Conservation (phyloP, 2,113 vertebrate species). For the Epinephelus cyanopodus region DNA sequence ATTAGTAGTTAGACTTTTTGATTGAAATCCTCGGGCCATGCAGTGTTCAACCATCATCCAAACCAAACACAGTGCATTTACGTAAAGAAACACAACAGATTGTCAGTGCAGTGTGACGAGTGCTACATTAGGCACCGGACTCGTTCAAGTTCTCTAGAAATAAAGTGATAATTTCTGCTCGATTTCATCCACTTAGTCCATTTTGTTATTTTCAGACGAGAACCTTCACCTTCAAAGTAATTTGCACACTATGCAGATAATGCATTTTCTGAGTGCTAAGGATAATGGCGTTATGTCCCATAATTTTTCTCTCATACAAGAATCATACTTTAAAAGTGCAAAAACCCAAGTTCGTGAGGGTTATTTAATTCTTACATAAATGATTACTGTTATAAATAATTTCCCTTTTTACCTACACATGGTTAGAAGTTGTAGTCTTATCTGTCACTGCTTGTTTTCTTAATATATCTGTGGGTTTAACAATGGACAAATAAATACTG, state of each 20-base stretch:
- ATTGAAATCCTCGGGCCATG: not conserved
- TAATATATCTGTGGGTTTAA: not conserved
- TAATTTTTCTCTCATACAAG: conserved; percentile 5
- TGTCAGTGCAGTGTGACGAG: conserved; percentile 63
- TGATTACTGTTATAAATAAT: not conserved
- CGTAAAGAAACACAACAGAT: conserved; percentile 55
- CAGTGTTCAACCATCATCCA: conserved; percentile 21
- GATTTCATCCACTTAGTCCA: not conserved
- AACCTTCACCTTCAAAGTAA: not conserved
- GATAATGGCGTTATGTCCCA: not conserved
- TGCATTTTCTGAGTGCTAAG: not conserved
- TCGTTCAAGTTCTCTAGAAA: not conserved
- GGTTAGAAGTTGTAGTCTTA: not conserved
- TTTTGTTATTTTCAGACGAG: conserved; percentile 11
- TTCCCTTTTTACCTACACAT: not conserved
- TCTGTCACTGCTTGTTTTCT: not conserved
- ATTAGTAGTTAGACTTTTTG: conserved; percentile 1
- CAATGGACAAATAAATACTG: not conserved
- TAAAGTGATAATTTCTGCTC: not conserved
- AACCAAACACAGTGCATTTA: conserved; percentile 57
- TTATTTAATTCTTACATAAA: conserved; percentile 28
- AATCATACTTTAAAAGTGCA: conserved; percentile 50
- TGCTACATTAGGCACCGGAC: conserved; percentile 7
- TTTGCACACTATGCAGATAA: conserved; percentile 4
- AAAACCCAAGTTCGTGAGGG: not conserved